Base-by-base conservation (phyloP, 2,113 vertebrate genomes). In the Pygoscelis adeliae region DNA sequence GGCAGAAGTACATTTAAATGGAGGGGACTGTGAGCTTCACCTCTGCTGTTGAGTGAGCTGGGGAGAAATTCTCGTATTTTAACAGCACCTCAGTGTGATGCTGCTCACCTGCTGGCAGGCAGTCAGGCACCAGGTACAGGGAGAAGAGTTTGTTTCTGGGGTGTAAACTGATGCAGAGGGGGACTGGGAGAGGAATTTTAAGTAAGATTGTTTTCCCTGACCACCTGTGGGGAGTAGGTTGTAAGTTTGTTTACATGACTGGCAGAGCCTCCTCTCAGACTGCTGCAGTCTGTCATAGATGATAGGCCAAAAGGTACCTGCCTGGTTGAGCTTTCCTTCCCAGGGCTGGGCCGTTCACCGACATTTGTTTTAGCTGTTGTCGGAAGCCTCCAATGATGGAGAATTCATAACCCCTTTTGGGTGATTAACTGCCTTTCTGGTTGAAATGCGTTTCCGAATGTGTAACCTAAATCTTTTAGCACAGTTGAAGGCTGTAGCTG, bases 291-390 rank as follows among this genome's bases (percentile, higher is more conserved):
- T 87, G n/a, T 67, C 8, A 2, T 15, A n/a, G 65, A 19, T 73
- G 34, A 3, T 11, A 21, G 72, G 77, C 47, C 77, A 55, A 66
- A 77, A 81, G 63, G 11, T 56, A 66, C 29, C 63, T 81, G 49
- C 21, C 2, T 25, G 55, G 30, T 3, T 70, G 55, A 76, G 15
- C 47, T 63, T 47, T 55, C 25, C n/a, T 82, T 66, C 56, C 36
- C 6, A 2, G n/a, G 30, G 55, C 61, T 62, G 50, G 15, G 14
- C 50, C 0, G 2, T 22, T 70, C 44, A 29, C 29, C 1, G 9
- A 11, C 15, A 3, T 74, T 71, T 91, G 23, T 74, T 95, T 72
- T 47, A 65, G 69, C 44, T 89, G 47, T 14, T 89, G 56, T 69
- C 13, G 4, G 34, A 87, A 91, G n/a, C 56, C 17, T 30, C 16